Evolutionary conservation across 2,888 invertebrate genomes (phyloP).

Genomic region (Strigamia crassipes): DNA sequence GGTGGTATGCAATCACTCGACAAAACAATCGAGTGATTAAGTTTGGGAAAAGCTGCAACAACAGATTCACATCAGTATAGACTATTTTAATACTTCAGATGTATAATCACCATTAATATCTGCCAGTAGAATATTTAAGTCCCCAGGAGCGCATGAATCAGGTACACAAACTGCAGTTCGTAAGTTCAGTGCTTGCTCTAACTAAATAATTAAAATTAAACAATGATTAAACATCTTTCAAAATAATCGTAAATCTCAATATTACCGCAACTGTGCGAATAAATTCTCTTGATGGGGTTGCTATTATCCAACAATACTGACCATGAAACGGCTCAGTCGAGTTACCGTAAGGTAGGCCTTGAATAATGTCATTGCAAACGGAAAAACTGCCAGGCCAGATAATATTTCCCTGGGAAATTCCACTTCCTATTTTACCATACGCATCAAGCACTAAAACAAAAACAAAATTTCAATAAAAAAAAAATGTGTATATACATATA

Average conservation of each 20-base stretch:
- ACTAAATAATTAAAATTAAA: neutral
- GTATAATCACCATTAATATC: neutral
- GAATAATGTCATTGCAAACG: neutral
- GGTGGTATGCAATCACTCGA: neutral
- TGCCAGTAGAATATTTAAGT: neutral
- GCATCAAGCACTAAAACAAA: slow-evolving; percentile 12
- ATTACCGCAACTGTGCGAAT: neutral
- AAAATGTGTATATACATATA: neutral
- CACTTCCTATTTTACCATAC: neutral
- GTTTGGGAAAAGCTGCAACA: neutral
- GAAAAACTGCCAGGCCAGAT: slow-evolving; percentile 17
- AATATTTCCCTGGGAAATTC: slow-evolving; percentile 5
- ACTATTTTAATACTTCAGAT: neutral
- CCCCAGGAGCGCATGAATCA: neutral
- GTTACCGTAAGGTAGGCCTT: neutral
- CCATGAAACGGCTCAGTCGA: neutral
- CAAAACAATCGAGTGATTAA: neutral
- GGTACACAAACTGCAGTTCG: neutral
- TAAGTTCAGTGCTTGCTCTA: neutral
- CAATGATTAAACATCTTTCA: neutral
- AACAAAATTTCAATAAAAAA: neutral
- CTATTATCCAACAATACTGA: neutral
- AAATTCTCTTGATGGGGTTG: neutral
- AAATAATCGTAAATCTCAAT: neutral
- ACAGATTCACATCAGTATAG: neutral